Conservation (phyloP, 2,888 invertebrate species). For the Melinaea menophilus region DNA sequence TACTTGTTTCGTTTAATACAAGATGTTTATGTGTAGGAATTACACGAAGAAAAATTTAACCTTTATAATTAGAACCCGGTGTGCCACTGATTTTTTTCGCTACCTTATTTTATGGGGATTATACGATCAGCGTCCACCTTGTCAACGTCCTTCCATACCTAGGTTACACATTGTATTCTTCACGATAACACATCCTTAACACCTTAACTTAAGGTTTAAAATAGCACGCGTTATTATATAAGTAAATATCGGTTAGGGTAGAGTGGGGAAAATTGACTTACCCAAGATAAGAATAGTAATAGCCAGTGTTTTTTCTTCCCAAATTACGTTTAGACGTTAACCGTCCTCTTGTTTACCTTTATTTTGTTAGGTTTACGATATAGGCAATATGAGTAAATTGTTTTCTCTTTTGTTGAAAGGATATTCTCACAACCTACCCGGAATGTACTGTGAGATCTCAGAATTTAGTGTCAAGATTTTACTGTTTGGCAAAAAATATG, state of each 20-base stretch:
- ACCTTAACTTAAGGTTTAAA: constrained; percentile 24
- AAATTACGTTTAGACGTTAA: constrained; percentile 67
- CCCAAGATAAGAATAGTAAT: constrained; percentile 74
- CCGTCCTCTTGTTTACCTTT: constrained; percentile 70
- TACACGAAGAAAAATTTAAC: too few relatives aligned
- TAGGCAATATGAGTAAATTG: constrained; percentile 31
- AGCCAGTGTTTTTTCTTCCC: constrained; percentile 63
- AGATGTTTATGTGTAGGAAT: too few relatives aligned
- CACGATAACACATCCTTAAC: constrained; percentile 31
- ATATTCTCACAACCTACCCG: background rate
- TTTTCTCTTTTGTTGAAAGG: constrained; percentile 25
- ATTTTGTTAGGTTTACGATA: constrained; percentile 44
- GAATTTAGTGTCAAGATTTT: background rate
- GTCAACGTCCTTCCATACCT: constrained; percentile 71
- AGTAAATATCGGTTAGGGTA: constrained; percentile 40
- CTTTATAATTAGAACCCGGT: constrained; percentile 38
- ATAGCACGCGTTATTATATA: constrained; percentile 7
- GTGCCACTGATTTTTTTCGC: constrained; percentile 48
- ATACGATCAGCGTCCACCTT: constrained; percentile 75
- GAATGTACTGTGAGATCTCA: background rate
- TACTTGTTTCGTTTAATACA: too few relatives aligned
- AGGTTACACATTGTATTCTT: constrained; percentile 65
- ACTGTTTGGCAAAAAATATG: background rate
- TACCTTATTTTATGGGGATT: constrained; percentile 76
- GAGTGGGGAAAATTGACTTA: constrained; percentile 73